Evolutionary conservation across 2,113 vertebrate species (phyloP).

Genomic region (Corythornis madagascariensis): DNA sequence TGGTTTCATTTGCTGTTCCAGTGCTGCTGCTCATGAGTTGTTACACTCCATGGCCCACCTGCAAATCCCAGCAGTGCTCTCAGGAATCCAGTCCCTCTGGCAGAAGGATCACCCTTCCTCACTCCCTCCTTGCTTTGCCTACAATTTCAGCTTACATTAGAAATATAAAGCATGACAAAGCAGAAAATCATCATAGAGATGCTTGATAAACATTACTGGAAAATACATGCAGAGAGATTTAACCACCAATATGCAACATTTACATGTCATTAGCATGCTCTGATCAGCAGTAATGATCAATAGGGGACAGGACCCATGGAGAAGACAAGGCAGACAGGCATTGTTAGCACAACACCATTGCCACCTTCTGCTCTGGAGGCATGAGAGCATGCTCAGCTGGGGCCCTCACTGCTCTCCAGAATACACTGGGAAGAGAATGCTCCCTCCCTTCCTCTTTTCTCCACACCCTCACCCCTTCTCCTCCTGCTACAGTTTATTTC

Average conservation of each 20-base stretch:
- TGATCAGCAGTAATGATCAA: neutral
- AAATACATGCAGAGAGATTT: neutral
- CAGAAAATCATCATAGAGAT: neutral
- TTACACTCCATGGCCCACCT: neutral
- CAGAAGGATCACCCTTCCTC: neutral
- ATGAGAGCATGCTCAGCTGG: neutral
- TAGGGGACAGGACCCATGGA: neutral
- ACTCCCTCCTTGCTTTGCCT: neutral
- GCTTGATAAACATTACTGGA: neutral
- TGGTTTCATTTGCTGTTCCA: neutral
- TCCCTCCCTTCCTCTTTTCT: neutral
- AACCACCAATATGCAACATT: neutral
- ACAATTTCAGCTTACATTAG: neutral
- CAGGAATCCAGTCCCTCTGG: neutral
- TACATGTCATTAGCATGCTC: neutral
- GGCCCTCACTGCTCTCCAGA: neutral
- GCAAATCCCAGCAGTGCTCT: neutral
- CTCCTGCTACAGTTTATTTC: neutral
- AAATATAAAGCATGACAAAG: neutral
- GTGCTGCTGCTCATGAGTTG: neutral
- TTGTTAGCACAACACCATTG: neutral
- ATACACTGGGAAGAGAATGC: accelerated
- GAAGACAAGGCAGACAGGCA: neutral
- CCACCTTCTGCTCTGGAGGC: neutral
- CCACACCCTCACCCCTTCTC: too few species aligned